These are phyloP conservation scores for Lissonota sp. DNA, from an alignment of 2,888 invertebrate species.

Conservation along the genomic window DNA sequence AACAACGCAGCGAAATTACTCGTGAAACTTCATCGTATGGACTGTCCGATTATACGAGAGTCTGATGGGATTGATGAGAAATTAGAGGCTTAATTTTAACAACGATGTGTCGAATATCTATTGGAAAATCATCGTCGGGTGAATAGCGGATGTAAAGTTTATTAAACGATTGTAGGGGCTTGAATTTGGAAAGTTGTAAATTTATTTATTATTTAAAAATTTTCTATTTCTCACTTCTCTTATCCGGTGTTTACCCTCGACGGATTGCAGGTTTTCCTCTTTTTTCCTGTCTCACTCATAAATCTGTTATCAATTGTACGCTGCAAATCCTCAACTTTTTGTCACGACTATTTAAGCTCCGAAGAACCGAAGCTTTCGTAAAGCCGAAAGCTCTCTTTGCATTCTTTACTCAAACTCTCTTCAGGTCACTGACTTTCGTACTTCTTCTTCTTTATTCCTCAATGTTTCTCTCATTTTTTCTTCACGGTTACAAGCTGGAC, in stretches of 20 bases:
- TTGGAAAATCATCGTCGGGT: too few relatives aligned
- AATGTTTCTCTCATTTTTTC: not conserved
- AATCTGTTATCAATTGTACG: conserved; percentile 51
- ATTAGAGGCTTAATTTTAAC: too few relatives aligned
- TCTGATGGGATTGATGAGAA: not conserved
- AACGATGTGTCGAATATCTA: too few relatives aligned
- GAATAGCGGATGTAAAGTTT: too few relatives aligned
- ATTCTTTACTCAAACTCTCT: conserved; percentile 59
- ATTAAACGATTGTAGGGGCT: too few relatives aligned
- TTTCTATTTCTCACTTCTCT: not conserved
- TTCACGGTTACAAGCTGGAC: conserved; percentile 65
- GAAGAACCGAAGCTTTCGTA: conserved; percentile 31
- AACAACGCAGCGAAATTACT: not conserved
- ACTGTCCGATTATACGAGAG: not conserved
- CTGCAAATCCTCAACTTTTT: conserved; percentile 39
- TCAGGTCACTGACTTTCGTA: conserved; percentile 42
- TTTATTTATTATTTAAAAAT: too few relatives aligned
- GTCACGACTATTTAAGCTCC: conserved; percentile 58
- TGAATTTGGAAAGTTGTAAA: too few relatives aligned
- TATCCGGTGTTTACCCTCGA: not conserved
- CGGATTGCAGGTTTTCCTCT: not conserved
- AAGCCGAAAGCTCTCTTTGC: conserved; percentile 54
- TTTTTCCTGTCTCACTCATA: conserved; percentile 38
- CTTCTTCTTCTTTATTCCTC: conserved; percentile 2
- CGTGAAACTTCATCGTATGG: not conserved